phyloP scores from a whole-genome alignment of 2,113 vertebrate species.

The Proteles cristata region DNA sequence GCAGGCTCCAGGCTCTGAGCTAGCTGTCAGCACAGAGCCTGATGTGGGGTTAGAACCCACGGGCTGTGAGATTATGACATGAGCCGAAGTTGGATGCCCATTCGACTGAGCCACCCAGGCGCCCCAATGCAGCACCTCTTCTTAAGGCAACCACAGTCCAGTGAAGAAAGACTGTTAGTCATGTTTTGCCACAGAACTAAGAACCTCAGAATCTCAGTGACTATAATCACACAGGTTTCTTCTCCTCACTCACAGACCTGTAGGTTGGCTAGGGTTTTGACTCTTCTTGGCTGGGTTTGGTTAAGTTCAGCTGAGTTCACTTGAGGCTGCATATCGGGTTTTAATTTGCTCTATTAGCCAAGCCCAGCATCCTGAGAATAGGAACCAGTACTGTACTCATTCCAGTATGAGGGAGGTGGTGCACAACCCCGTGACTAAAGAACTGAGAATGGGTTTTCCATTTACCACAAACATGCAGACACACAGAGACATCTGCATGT shows the following conservation, averaged over 20 bases:
- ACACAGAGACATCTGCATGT: rapidly evolving
- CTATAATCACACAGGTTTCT: background rate
- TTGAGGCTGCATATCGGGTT: background rate
- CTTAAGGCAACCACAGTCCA: background rate
- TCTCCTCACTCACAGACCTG: background rate
- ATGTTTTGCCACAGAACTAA: background rate
- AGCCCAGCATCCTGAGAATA: background rate
- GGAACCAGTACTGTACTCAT: background rate
- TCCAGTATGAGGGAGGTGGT: background rate
- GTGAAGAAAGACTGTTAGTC: background rate
- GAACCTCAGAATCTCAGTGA: background rate
- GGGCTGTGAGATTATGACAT: too few species aligned
- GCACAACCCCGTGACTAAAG: background rate
- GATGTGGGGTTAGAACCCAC: too few species aligned
- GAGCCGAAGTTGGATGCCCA: too few species aligned
- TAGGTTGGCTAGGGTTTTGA: background rate
- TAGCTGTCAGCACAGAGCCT: too few species aligned
- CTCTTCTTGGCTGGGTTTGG: background rate
- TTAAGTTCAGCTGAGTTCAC: background rate
- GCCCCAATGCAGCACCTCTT: background rate
- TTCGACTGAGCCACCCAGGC: too few species aligned
- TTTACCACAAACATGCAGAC: background rate
- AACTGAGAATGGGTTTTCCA: rapidly evolving
- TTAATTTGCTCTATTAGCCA: background rate
- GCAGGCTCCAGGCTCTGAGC: too few species aligned